Base-by-base conservation (phyloP, 2,888 invertebrate species). In the Heliconius cydno region DNA sequence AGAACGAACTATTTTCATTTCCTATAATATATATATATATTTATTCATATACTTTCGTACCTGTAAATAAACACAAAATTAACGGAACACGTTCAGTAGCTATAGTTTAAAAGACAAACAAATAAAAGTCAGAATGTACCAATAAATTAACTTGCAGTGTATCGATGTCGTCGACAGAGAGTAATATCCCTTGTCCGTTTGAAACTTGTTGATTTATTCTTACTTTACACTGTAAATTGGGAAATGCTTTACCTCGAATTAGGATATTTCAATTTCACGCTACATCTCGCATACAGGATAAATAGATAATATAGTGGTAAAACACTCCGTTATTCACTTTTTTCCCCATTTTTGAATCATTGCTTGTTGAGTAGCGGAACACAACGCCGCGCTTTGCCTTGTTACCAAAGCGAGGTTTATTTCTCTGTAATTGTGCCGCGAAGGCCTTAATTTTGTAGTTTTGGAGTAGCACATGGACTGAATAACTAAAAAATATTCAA, bases 161-260 rank as follows among this genome's bases (percentile, higher is more conserved):
- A 81, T 81, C 79, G 79, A 79, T 72, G 81, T 79, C 74, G 77
- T 13, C 77, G 81, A 41, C 81, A 67, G n/a, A 74, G 81, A 81
- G 70, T 52, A 68, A 81, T 81, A 38, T 70, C 63, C 72, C 72
- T 79, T 74, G 80, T 52, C 60, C 73, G 60, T 60, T 60, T 25
- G 41, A 25, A 46, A 70, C 70, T 70, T 70, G 70, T 70, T 70
- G 70, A 70, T 70, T 70, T 70, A 70, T 70, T 25, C 25, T 70
- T 70, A 46, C 25, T n/a, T 70, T 70, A 70, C 70, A 41, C 41
- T 25, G 41, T 41, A 25, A 70, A 70, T 70, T 70, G 70, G 70
- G 41, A 41, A 28, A 46, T 70, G 25, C 7, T 46, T 41, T 70
- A 41, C 41, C 25, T 25, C 13, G 15, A 41, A 70, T 70, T 70